Evolutionary conservation across 2,797 vertebrate genomes (phyloP).

Genomic region (Poecilia gillii): DNA sequence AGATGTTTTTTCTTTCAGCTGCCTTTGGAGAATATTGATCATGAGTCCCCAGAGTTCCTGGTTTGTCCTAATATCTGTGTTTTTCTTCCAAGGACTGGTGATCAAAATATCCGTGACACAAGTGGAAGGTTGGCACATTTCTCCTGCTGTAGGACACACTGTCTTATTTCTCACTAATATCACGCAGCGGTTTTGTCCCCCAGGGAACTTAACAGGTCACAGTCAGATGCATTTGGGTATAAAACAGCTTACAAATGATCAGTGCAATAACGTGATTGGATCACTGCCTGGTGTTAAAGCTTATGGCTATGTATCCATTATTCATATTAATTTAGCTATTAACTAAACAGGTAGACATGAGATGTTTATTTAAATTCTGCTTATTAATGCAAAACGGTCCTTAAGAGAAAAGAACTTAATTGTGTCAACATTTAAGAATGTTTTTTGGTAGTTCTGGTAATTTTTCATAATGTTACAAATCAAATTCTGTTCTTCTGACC

Average conservation of each 20-base stretch:
- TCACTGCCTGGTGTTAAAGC: not conserved
- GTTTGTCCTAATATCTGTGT: no score
- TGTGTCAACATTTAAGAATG: not conserved
- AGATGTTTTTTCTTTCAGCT: no score
- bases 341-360: not conserved
- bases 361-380: not conserved
- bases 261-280: not conserved
- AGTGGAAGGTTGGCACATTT: not conserved
- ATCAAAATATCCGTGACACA: not conserved
- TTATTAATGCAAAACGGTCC: not conserved
- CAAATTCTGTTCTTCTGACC: slow-evolving; percentile 16
- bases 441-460: not conserved
- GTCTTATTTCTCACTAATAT: no score
- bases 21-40: no score
- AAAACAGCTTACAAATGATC: not conserved
- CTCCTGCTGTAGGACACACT: not conserved
- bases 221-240: not conserved
- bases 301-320: not conserved
- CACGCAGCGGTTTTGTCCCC: not conserved
- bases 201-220: no score
- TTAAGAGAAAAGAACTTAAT: not conserved
- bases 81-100: no score
- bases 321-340: not conserved
- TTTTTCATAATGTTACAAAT: slow-evolving; percentile 8
- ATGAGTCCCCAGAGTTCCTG: no score